phyloP scores from a whole-genome alignment of 2,888 invertebrate genomes.

The Bellardia pandia region DNA sequence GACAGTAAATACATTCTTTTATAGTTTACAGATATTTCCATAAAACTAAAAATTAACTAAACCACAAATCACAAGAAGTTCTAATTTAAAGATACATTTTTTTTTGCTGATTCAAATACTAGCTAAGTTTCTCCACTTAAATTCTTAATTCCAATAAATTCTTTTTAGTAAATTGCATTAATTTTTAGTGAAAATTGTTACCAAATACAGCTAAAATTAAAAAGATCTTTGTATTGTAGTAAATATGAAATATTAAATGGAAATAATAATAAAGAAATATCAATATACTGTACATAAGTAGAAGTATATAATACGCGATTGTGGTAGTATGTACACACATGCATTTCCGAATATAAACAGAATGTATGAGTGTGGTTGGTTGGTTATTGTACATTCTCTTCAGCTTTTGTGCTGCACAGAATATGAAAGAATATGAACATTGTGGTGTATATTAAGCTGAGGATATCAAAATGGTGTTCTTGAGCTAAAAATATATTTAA shows the following conservation, averaged over 20 bases:
- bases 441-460: no score
- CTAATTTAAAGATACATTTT: no score
- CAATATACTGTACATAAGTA: neutral
- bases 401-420: neutral
- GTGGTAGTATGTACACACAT: neutral
- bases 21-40: no score
- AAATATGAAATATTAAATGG: neutral
- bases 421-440: neutral
- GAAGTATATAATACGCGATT: neutral
- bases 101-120: no score
- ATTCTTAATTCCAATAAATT: no score
- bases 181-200: neutral
- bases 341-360: neutral
- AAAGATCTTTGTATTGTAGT: neutral
- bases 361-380: neutral
- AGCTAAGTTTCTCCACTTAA: no score
- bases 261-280: neutral
- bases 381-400: neutral
- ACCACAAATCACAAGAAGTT: no score
- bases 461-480: no score
- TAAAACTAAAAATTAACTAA: no score
- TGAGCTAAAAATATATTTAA: no score
- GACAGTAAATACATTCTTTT: neutral
- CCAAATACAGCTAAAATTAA: neutral
- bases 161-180: no score